A percentile compares a stretch with the other conserved stretches of the same genome.
phyloP scores from a whole-genome alignment of 2,113 vertebrate species.

The Pluvianellus socialis region DNA sequence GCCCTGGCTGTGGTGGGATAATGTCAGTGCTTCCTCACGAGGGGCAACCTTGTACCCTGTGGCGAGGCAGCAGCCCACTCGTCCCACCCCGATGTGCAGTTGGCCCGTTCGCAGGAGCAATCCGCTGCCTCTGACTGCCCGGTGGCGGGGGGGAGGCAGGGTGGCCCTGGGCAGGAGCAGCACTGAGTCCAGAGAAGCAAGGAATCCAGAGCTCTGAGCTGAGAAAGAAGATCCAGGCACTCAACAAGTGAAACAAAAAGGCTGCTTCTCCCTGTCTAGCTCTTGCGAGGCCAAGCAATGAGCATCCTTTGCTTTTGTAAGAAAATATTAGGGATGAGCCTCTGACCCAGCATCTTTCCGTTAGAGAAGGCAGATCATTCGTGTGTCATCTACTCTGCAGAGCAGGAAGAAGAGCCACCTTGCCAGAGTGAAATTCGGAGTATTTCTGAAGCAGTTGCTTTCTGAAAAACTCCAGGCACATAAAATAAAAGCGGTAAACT shows the following conservation, averaged over 20 bases:
- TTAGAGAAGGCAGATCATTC: background rate
- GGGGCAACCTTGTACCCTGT: background rate
- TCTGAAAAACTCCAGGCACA: background rate
- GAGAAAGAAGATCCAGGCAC: background rate
- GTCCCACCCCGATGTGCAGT: background rate
- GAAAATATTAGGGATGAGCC: background rate
- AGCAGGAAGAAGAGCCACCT: background rate
- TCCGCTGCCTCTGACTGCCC: background rate
- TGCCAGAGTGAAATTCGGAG: background rate
- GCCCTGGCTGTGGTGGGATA: background rate
- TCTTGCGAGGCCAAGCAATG: background rate
- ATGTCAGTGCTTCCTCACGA: background rate
- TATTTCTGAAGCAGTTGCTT: background rate
- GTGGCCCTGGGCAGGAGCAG: too few relatives aligned
- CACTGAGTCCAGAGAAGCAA: background rate
- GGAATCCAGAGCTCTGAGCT: background rate
- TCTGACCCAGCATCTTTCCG: background rate
- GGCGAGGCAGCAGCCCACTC: background rate
- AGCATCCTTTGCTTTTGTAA: background rate
- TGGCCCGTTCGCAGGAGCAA: accelerated
- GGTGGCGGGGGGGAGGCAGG: background rate
- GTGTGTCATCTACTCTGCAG: background rate
- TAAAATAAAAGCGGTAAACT: background rate
- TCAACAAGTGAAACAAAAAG: background rate
- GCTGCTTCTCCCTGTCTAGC: background rate